Percentiles rank a stretch among this genome's conserved stretches.
Evolutionary conservation across 1,140 invertebrate species (phyloP).

Genomic region (Achroia grisella): DNA sequence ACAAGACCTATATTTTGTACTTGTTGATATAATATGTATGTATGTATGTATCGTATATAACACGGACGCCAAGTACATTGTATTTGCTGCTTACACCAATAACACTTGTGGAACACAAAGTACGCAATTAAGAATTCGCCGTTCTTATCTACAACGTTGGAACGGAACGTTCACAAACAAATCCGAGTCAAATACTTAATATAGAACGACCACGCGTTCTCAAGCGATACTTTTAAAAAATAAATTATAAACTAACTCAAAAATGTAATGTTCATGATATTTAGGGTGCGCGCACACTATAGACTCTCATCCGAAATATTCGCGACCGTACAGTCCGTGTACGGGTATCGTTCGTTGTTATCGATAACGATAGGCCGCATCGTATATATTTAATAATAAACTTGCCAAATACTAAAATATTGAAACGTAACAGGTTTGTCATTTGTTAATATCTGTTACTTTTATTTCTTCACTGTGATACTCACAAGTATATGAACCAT

Average conservation of each 20-base stretch:
- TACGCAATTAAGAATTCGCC: conserved; percentile 27
- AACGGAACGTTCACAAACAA: conserved; percentile 23
- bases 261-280: conserved; percentile 56
- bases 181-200: conserved; percentile 26
- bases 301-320: no score
- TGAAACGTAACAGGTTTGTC: no score
- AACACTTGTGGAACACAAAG: conserved; percentile 8
- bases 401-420: no score
- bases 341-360: no score
- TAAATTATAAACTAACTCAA: conserved; percentile 63
- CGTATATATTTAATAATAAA: no score
- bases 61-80: conserved; percentile 48
- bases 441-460: no score
- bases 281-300: conserved; percentile 14
- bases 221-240: conserved; percentile 45
- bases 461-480: no score
- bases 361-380: no score
- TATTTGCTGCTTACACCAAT: conserved; percentile 26
- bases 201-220: conserved; percentile 17
- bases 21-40: conserved; percentile 48
- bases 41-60: conserved; percentile 22
- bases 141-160: conserved; percentile 38
- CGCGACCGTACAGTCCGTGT: no score
- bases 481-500: no score
- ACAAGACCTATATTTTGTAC: conserved; percentile 58